These are phyloP conservation scores for Barbus barbus DNA, from an alignment of 2,113 vertebrate species.

Conservation along the genomic window DNA sequence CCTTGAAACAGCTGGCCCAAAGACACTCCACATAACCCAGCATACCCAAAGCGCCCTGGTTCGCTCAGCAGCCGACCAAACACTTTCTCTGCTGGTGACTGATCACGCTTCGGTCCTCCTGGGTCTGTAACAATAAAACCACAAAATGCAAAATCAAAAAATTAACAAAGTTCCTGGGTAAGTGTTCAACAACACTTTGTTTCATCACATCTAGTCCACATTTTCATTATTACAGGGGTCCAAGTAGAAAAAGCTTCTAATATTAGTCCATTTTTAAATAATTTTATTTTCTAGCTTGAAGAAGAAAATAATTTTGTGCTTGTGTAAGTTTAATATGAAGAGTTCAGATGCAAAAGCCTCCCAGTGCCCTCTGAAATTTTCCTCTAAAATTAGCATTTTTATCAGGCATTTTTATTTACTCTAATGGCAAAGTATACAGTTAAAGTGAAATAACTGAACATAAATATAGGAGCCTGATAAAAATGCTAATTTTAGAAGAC, in stretches of 20 bases:
- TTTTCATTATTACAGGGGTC: neutral
- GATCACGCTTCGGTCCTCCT: constrained; percentile 57
- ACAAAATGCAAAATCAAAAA: constrained; percentile 26
- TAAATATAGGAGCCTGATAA: too few species aligned
- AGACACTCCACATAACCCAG: constrained; percentile 82
- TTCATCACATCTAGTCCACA: neutral
- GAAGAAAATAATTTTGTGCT: too few species aligned
- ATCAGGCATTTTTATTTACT: too few species aligned
- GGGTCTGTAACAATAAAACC: constrained; percentile 57
- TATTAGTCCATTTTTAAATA: neutral
- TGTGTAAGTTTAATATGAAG: too few species aligned
- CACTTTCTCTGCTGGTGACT: constrained; percentile 35
- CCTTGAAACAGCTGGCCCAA: constrained; percentile 83
- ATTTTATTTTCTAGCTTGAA: neutral
- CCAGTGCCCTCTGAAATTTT: too few species aligned
- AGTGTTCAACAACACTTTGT: neutral
- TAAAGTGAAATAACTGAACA: too few species aligned
- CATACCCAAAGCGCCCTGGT: constrained; percentile 83
- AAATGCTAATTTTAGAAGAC: too few species aligned
- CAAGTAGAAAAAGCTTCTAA: neutral
- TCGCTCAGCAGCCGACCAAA: constrained; percentile 76
- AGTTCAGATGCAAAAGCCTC: too few species aligned
- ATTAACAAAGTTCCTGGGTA: neutral
- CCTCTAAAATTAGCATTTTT: too few species aligned
- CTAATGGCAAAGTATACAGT: too few species aligned